These are phyloP conservation scores for Penaeus japonicus DNA, from an alignment of 1,140 invertebrate species.

Conservation along the genomic window DNA sequence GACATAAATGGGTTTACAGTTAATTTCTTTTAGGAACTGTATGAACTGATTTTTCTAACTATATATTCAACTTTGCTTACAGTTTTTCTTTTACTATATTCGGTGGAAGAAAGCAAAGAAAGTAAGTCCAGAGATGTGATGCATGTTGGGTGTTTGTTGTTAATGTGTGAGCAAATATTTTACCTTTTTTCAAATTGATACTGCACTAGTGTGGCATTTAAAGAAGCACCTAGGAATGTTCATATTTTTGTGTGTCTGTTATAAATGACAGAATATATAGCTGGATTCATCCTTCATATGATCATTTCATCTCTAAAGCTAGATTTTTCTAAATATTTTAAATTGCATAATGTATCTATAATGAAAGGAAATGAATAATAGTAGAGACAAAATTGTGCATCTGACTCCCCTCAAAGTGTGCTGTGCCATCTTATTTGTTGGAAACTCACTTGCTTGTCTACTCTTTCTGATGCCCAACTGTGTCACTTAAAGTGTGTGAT, in stretches of 20 bases:
- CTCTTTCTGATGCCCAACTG: too few species aligned
- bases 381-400: too few species aligned
- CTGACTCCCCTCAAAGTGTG: too few species aligned
- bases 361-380: too few species aligned
- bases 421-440: too few species aligned
- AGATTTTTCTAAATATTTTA: neutral
- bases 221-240: neutral
- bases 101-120: constrained; percentile 56
- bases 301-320: neutral
- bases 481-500: too few species aligned
- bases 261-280: neutral
- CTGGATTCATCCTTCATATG: neutral
- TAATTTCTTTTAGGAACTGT: too few species aligned
- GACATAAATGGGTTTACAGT: too few species aligned
- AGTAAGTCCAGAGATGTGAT: constrained; percentile 35
- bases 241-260: neutral
- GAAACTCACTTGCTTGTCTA: too few species aligned
- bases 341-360: too few species aligned
- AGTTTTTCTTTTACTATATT: constrained; percentile 57
- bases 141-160: constrained; percentile 34
- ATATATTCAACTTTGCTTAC: constrained; percentile 45
- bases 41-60: too few species aligned
- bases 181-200: neutral
- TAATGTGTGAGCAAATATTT: constrained; percentile 8
- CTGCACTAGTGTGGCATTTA: neutral